Evolutionary conservation across 2,797 vertebrate species (phyloP), one percentile per base, ranked within the genome.

Genomic region (Sphaeramia orbicularis): DNA sequence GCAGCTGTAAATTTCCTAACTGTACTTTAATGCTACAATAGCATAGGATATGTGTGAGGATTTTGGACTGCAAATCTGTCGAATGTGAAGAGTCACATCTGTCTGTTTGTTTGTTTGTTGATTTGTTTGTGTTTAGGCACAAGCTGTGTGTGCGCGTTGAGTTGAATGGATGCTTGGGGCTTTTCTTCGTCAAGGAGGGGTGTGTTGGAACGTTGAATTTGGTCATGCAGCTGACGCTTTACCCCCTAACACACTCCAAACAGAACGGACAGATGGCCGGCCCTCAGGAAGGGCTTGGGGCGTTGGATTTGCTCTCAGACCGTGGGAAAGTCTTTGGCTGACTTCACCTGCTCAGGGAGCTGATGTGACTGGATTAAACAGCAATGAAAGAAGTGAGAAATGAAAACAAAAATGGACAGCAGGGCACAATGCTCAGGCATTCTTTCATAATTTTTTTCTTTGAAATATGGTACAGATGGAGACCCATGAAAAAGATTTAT

Each of bases 291-390:
- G 88, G 86, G 91, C 91, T 93, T 55, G 86, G 93, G 88, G 92
- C 90, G 77, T 78, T 82, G 89, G 91, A 91, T 93, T 92, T 93
- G 87, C 90, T 88, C 86, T 79, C 76, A 88, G 93, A 95, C 91
- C 94, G 94, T 95, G 94, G 94, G 94, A 95, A 95, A 93, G 91
- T 91, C 92, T 93, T 83, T 83, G 92, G 89, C 91, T 92, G 90
- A 93, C 87, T 94, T 94, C 93, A 93, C 93, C 93, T 94, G 93
- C 93, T 93, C 80, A 53, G 84, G 79, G 90, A 90, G 63, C 89
- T 63, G 85, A 84, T 86, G 91, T 89, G 87, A 90, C 86, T 74
- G 92, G 92, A 93, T 94, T 93, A 93, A 92, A 90, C 35, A 21
- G 71, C 82, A 86, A 54, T 84, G 86, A 89, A 87, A 89, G 84